Base-by-base conservation (phyloP, 2,113 vertebrate species). In the Platysteira castanea region DNA sequence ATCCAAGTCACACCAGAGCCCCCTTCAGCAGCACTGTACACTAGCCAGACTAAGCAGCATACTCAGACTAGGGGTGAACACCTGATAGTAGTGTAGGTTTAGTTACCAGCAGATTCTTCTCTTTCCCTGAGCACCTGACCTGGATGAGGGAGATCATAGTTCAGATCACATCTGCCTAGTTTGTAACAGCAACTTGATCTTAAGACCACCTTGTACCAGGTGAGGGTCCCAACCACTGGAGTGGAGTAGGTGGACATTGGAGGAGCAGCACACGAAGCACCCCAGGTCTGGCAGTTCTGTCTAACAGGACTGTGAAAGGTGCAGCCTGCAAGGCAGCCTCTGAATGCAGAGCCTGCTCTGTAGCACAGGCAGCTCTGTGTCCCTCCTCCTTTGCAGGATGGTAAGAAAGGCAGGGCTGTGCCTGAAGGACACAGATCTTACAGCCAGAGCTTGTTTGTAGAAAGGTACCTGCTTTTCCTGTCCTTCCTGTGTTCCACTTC, bases 1-100 rank as follows among this genome's bases (percentile, higher is more conserved):
- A 42, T 14, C 37, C 31, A 63, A 56, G 46, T 41, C 69, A 26
- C 57, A 39, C 18, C 31, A 31, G 21, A 73, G 54, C 8, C 21
- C 14, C 57, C 26, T 65, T 67, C 42, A 13, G 69, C 56, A 82
- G 57, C 67, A 60, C 71, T 10, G 6, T 30, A 12, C 56, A 16
- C 44, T 18, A 19, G 59, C 57, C 47, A 44, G 9, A 27, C 24
- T 17, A n/a, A 60, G 11, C 44, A 69, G 68, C 8, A 1, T 5
- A 19, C 26, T 54, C 33, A 39, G 35, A 26, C 35, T 4, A 39
- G 5, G 15, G 6, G 15, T 13, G 15, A 56, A 54, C 17, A 28
- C 20, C 39, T 3, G 0, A 9, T 0, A 33, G n/a, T 3, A 78
- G 26, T 2, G 5, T 5, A 24, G 33, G 49, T 28, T 89, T 31